phyloP scores from a whole-genome alignment of 2,113 vertebrate genomes.

The Phalacrocorax brasilianus region DNA sequence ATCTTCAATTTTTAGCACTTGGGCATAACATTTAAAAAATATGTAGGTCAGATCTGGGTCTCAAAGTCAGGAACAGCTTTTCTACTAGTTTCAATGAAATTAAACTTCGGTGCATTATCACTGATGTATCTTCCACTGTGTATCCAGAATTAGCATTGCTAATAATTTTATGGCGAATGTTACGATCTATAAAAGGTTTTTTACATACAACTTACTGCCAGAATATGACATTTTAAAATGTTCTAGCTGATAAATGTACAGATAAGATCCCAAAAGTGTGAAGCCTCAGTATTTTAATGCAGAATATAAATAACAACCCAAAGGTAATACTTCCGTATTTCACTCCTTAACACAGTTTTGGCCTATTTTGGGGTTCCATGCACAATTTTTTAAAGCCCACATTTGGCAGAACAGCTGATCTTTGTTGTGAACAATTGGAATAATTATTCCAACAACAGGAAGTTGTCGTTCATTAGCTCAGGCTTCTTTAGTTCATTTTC shows the following conservation, averaged over 20 bases:
- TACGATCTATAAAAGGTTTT: background rate
- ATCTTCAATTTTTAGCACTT: background rate
- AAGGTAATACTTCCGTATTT: background rate
- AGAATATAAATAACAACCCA: background rate
- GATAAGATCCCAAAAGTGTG: background rate
- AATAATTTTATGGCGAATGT: slow-evolving; percentile 6
- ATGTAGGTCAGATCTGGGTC: background rate
- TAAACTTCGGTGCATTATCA: background rate
- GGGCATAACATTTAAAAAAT: background rate
- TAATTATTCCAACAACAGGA: background rate
- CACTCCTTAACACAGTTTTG: background rate
- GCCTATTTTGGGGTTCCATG: background rate
- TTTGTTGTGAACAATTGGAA: background rate
- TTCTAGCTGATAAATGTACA: background rate
- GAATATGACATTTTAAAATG: slow-evolving; percentile 18
- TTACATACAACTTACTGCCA: slow-evolving; percentile 3
- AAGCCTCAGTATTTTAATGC: background rate
- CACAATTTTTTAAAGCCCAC: background rate
- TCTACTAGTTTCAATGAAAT: background rate
- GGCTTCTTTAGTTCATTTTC: background rate
- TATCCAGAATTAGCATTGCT: background rate
- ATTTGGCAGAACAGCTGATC: background rate
- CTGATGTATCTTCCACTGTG: background rate
- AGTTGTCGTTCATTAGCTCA: background rate
- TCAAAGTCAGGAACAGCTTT: background rate